Base-by-base conservation (phyloP, 2,888 invertebrate species). In the Apodemia hepburni region DNA sequence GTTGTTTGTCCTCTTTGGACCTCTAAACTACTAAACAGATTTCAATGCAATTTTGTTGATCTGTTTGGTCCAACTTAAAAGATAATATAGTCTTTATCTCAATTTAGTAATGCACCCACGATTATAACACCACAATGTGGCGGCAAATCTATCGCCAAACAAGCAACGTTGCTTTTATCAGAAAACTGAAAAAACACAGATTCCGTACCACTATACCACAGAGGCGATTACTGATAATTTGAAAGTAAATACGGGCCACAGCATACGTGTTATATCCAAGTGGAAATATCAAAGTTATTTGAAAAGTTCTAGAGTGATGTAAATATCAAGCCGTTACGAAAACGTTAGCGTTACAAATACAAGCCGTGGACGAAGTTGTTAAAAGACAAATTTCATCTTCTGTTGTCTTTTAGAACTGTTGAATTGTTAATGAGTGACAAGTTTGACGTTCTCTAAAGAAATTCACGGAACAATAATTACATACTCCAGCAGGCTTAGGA, bases 381-480 rank as follows among this genome's bases (percentile, higher is more conserved):
- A 27, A 54, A 54, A 22, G 54, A 54, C 15, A 27, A 27, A 27
- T 54, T 54, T 54, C 54, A 22, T 54, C 27, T 27, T 54, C 27
- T 29, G 27, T 54, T 22, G 22, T 54, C 54, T 27, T 27, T 54
- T 54, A 27, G 22, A 51, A 51, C 51, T 54, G 27, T 54, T 12
- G 27, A 54, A 15, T 22, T 54, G 54, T 54, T 54, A 54, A 27
- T 8, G 54, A 27, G 27, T 54, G 27, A 22, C 49, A 54, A 27
- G 18, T 54, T 54, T 54, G 54, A 54, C 7, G 54, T 54, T 54
- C 27, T 27, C 45, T 45, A 45, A 45, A 45, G 45, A 45, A n/a
- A 45, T 7, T 6, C n/a, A 45, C 1, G n/a, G 2, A 45, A n/a
- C n/a, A 45, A 15, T 45, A n/a, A n/a, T n/a, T n/a, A n/a, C n/a